phyloP scores from a whole-genome alignment of 2,113 vertebrate genomes.

The Hyperopisus bebe region DNA sequence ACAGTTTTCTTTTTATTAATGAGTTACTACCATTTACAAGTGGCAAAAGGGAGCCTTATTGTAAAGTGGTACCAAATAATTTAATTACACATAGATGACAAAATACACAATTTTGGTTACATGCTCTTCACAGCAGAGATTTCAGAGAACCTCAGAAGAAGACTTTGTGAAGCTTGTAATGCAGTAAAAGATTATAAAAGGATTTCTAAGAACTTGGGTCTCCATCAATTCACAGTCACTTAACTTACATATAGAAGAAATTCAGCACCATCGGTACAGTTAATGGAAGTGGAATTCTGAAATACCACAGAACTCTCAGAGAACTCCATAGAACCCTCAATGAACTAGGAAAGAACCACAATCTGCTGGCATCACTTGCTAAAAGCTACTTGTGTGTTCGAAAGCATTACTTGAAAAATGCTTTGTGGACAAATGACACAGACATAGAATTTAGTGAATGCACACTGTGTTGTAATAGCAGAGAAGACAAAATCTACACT shows the following conservation, averaged over 20 bases:
- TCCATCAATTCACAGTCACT: no score
- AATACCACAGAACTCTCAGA: background rate
- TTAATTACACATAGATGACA: background rate
- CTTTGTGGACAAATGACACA: background rate
- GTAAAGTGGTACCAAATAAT: no score
- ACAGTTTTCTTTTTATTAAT: no score
- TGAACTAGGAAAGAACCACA: background rate
- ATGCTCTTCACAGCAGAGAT: background rate
- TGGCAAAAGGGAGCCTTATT: no score
- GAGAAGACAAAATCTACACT: background rate
- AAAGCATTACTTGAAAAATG: background rate
- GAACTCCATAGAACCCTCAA: no score
- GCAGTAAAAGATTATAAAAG: background rate
- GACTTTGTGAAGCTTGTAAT: background rate
- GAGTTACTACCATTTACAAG: no score
- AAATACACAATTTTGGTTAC: background rate
- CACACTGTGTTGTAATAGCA: background rate
- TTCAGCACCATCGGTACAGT: background rate
- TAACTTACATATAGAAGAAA: background rate
- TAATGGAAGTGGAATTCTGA: background rate
- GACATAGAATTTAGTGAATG: background rate
- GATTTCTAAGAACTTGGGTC: background rate
- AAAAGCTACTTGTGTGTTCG: background rate
- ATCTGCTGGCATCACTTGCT: background rate
- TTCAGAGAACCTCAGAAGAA: background rate